A percentile compares a stretch with the other conserved stretches of the same genome.
These are phyloP conservation scores for Liolophura sinensis DNA, from an alignment of 1,140 invertebrate genomes.

Conservation along the genomic window DNA sequence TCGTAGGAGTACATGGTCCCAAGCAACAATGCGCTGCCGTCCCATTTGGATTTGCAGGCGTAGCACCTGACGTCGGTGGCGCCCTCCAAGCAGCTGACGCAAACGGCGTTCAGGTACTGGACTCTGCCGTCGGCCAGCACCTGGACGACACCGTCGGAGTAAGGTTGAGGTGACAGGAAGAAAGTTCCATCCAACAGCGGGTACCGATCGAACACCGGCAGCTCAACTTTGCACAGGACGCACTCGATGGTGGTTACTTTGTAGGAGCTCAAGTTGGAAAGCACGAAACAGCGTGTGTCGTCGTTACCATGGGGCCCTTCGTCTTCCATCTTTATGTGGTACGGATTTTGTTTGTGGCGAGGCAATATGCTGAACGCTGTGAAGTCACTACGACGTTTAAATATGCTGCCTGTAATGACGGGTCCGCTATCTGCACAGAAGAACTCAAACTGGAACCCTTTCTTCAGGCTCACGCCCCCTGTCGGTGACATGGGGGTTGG, in stretches of 20 bases:
- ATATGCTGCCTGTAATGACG: slow-evolving; percentile 32
- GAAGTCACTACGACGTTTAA: slow-evolving; percentile 82
- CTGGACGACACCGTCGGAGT: slow-evolving; percentile 61
- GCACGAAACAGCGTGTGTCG: slow-evolving; percentile 71
- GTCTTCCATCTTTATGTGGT: slow-evolving; percentile 82
- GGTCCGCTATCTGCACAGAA: slow-evolving; percentile 5
- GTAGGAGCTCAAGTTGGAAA: slow-evolving; percentile 48
- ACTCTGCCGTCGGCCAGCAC: slow-evolving; percentile 74
- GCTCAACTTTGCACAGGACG: slow-evolving; percentile 83
- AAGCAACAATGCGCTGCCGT: slow-evolving; percentile 87
- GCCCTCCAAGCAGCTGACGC: slow-evolving; percentile 85
- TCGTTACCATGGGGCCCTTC: slow-evolving; percentile 97
- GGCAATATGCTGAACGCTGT: slow-evolving; percentile 93
- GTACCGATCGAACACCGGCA: slow-evolving; percentile 95
- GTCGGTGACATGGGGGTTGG: slow-evolving; percentile 48
- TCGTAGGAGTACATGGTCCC: slow-evolving; percentile 98
- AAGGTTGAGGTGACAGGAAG: slow-evolving; percentile 80
- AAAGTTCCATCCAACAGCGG: slow-evolving; percentile 96
- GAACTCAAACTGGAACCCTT: slow-evolving; percentile 6
- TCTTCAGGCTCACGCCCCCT: slow-evolving; percentile 67
- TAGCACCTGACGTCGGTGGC: slow-evolving; percentile 80
- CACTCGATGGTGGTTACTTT: slow-evolving; percentile 45
- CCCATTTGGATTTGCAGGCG: slow-evolving; percentile 86
- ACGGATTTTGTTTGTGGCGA: slow-evolving; percentile 94
- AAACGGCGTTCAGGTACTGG: slow-evolving; percentile 90